Evolutionary conservation across 2,113 vertebrate genomes (phyloP).

Genomic region (Sarotherodon lohbergeri): DNA sequence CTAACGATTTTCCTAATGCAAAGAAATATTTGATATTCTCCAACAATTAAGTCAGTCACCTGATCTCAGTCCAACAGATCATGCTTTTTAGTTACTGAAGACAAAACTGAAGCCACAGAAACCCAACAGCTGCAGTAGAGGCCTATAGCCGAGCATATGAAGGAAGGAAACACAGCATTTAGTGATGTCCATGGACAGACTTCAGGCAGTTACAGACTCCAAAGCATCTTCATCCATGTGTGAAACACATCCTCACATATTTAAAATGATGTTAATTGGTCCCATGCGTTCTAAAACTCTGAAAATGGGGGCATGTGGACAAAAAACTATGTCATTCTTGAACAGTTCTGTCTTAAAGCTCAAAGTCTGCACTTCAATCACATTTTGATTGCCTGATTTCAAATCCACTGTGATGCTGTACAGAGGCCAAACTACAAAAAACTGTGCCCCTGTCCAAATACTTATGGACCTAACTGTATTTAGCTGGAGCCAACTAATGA

Average conservation of each 20-base stretch:
- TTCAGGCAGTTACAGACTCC: conserved; percentile 1
- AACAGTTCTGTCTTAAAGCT: background rate
- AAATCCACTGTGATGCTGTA: background rate
- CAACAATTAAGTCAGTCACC: background rate
- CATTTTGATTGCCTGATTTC: background rate
- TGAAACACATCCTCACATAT: background rate
- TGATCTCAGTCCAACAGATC: background rate
- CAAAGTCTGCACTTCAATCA: background rate
- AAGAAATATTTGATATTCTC: background rate
- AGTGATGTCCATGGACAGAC: background rate
- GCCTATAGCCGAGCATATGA: background rate
- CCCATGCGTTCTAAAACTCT: background rate
- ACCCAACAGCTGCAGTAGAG: background rate
- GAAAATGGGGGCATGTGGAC: background rate
- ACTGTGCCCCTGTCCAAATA: background rate
- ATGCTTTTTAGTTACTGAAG: background rate
- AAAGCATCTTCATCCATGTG: background rate
- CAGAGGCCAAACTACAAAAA: background rate
- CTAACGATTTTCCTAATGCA: background rate
- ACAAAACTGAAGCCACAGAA: background rate
- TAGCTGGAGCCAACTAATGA: conserved; percentile 49
- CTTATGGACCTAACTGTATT: background rate
- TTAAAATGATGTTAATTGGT: background rate
- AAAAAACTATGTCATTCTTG: background rate
- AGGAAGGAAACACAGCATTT: background rate